Evolutionary conservation across 1,140 invertebrate species (phyloP).

Genomic region (Diplogasteroides magnus): DNA sequence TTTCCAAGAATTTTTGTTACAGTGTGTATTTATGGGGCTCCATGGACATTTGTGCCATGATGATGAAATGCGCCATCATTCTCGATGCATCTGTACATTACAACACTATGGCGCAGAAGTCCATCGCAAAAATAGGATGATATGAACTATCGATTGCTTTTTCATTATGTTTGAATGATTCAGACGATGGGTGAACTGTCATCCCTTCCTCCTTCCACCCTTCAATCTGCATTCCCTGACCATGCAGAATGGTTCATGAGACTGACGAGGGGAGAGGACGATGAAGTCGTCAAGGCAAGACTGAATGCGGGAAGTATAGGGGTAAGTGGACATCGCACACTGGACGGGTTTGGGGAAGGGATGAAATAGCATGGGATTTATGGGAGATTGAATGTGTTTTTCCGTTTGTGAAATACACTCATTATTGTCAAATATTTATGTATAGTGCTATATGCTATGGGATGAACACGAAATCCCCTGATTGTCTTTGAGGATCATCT

Average conservation of each 20-base stretch:
- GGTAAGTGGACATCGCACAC: background rate
- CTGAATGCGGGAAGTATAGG: background rate
- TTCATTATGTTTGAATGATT: conserved; percentile 2
- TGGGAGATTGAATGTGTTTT: no score
- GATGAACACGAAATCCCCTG: conserved; percentile 72
- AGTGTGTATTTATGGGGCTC: no score
- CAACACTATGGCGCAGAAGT: no score
- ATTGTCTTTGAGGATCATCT: background rate
- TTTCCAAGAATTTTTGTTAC: no score
- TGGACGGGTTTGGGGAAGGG: background rate
- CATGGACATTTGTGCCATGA: no score
- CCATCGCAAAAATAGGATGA: no score
- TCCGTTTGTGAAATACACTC: conserved; percentile 58
- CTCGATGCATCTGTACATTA: no score
- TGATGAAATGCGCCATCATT: no score
- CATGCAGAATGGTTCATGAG: background rate
- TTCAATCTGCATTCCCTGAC: background rate
- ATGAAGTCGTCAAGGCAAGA: background rate
- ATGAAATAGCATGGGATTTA: no score
- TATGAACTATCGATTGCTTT: conserved; percentile 2
- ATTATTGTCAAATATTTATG: conserved; percentile 71
- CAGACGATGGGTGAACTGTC: background rate
- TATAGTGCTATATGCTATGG: conserved; percentile 82
- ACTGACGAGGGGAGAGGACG: background rate
- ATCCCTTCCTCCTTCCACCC: background rate